Conservation (phyloP, 2,888 invertebrate genomes). For the Xanthorhoe spadicearia region DNA sequence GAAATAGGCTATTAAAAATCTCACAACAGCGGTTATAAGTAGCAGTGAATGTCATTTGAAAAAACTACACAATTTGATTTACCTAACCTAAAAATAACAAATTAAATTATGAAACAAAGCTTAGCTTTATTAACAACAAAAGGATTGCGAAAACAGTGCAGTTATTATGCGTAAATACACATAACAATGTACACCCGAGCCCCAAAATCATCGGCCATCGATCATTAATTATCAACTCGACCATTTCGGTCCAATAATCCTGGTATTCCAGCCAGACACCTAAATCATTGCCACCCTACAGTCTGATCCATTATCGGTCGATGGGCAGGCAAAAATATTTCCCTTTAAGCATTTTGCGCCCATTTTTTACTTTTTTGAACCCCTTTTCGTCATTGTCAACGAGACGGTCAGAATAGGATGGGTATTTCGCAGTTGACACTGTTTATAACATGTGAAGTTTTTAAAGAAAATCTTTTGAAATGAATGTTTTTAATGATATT, state of each 20-base stretch:
- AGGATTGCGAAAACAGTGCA: neutral
- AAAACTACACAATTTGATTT: too few relatives aligned
- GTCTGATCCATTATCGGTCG: constrained; percentile 63
- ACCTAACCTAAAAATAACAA: too few relatives aligned
- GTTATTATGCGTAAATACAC: too few relatives aligned
- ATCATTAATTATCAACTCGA: constrained; percentile 43
- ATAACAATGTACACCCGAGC: neutral
- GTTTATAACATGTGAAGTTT: neutral
- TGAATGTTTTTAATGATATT: too few relatives aligned
- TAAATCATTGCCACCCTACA: constrained; percentile 50
- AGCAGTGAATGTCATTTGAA: too few relatives aligned
- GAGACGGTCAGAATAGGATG: neutral
- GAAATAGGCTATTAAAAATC: too few relatives aligned
- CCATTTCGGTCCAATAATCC: constrained; percentile 40
- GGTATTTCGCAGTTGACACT: neutral
- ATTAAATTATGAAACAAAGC: neutral
- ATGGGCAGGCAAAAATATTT: constrained; percentile 61
- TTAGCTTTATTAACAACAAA: neutral
- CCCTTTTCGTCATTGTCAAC: constrained; percentile 56
- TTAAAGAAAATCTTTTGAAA: too few relatives aligned
- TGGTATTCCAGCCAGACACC: constrained; percentile 38
- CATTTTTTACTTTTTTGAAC: constrained; percentile 42
- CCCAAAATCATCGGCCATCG: constrained; percentile 27
- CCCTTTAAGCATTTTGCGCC: constrained; percentile 50
- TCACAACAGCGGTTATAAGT: too few relatives aligned